Evolutionary conservation across 1,140 invertebrate genomes (phyloP).

Genomic region (Sitophilus oryzae): DNA sequence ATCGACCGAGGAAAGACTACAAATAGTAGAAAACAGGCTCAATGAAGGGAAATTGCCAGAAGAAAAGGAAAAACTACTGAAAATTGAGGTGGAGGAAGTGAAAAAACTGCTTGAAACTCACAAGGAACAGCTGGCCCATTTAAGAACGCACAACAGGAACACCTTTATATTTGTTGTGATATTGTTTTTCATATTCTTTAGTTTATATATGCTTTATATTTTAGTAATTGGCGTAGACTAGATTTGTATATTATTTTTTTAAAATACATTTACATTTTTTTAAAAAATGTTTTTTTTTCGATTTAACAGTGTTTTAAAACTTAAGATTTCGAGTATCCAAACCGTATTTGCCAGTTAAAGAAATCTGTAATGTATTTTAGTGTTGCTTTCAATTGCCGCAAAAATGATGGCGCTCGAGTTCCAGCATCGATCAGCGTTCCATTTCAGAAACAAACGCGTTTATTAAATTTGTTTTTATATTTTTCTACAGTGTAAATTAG

Average conservation of each 20-base stretch:
- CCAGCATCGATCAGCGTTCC: not conserved
- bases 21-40: constrained; percentile 7
- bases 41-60: constrained; percentile 3
- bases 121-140: constrained; percentile 22
- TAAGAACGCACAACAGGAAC: constrained; percentile 23
- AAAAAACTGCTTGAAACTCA: constrained; percentile 20
- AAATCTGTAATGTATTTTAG: too few relatives aligned
- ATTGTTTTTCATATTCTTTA: constrained; percentile 14
- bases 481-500: not conserved
- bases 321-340: too few relatives aligned
- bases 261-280: not conserved
- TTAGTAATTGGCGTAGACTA: not conserved
- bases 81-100: constrained; percentile 18
- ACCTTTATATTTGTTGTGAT: constrained; percentile 11
- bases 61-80: constrained; percentile 3
- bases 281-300: not conserved
- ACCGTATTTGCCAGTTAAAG: too few relatives aligned
- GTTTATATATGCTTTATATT: constrained; percentile 13
- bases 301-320: too few relatives aligned
- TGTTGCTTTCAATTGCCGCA: too few relatives aligned
- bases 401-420: not conserved
- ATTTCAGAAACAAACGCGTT: not conserved
- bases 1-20: not conserved
- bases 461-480: not conserved
- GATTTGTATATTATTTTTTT: not conserved